Conservation (phyloP, 1,140 invertebrate species). For the Dendroctonus valens region DNA sequence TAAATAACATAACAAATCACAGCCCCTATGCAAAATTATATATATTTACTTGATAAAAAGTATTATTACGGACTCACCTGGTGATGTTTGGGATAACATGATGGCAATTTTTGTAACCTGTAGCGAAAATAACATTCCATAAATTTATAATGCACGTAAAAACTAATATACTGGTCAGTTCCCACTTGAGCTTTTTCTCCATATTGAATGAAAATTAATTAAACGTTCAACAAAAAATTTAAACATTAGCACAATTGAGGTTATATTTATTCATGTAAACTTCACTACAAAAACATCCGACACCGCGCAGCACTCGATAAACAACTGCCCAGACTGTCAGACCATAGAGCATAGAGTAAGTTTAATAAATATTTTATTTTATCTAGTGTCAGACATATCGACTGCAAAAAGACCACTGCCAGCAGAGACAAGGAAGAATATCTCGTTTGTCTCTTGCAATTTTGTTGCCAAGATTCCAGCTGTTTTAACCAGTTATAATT, state of each 20-base stretch:
- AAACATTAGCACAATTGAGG: slow-evolving; percentile 12
- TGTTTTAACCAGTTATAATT: no score
- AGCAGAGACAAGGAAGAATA: no score
- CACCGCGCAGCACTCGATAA: no score
- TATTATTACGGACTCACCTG: slow-evolving; percentile 24
- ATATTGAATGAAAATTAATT: slow-evolving; percentile 3
- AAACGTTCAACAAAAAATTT: not conserved
- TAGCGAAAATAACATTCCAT: not conserved
- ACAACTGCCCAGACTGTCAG: no score
- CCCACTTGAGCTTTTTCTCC: slow-evolving; percentile 7
- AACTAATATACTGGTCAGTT: slow-evolving; percentile 1
- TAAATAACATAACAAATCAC: not conserved
- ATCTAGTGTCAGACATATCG: no score
- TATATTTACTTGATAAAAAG: not conserved
- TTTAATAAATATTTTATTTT: no score
- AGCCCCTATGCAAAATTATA: not conserved
- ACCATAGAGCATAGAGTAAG: no score
- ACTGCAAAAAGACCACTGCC: no score
- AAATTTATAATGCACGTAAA: not conserved
- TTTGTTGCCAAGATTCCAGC: no score
- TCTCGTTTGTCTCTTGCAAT: no score
- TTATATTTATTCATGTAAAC: not conserved
- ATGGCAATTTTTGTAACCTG: slow-evolving; percentile 26
- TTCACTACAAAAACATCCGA: no score
- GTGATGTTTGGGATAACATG: slow-evolving; percentile 38